These are phyloP conservation scores for Urocyon cinereoargenteus DNA, from an alignment of 2,797 vertebrate genomes.

Conservation along the genomic window DNA sequence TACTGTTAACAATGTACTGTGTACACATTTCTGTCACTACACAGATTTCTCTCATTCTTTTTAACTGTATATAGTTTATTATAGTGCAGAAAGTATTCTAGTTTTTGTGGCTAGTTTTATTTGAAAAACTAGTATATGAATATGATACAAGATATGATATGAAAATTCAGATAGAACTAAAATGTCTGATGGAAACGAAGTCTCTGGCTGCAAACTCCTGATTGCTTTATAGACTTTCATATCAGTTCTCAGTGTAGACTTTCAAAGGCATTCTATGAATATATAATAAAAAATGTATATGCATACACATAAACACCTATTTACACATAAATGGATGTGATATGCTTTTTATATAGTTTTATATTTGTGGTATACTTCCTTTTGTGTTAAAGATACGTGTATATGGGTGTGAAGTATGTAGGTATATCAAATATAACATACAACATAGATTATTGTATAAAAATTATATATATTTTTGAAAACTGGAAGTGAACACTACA, in stretches of 20 bases:
- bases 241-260: neutral
- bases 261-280: neutral
- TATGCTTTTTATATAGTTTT: neutral
- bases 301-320: neutral
- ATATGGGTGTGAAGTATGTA: neutral
- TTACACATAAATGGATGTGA: neutral
- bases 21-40: neutral
- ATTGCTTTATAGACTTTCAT: neutral
- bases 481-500: neutral
- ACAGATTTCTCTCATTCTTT: neutral
- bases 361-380: neutral
- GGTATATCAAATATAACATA: neutral
- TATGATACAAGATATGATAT: neutral
- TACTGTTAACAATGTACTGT: neutral
- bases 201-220: neutral
- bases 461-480: neutral
- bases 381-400: neutral
- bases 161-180: neutral
- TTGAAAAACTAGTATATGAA: constrained; percentile 16
- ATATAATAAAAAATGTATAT: neutral
- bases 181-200: neutral
- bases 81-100: neutral
- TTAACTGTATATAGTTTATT: neutral
- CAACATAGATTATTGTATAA: neutral
- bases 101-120: neutral